phyloP scores from a whole-genome alignment of 2,113 vertebrate genomes.

The Theropithecus gelada region DNA sequence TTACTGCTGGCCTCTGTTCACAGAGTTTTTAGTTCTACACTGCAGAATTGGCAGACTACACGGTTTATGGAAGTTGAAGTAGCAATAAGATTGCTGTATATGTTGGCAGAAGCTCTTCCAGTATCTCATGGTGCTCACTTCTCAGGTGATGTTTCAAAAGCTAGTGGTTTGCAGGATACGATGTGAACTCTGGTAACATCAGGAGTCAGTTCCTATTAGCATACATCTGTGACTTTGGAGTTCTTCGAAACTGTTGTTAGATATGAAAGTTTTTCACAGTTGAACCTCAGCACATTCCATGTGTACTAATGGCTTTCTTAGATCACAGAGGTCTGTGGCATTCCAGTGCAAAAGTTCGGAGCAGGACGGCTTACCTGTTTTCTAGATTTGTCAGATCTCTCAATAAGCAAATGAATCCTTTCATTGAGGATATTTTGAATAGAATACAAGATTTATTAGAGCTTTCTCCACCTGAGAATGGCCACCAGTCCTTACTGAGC shows the following conservation, averaged over 20 bases:
- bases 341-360: slow-evolving; percentile 96
- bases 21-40: slow-evolving; percentile 93
- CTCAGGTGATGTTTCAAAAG: slow-evolving; percentile 94
- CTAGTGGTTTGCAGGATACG: slow-evolving; percentile 96
- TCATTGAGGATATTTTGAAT: slow-evolving; percentile 96
- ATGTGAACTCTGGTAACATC: slow-evolving; percentile 96
- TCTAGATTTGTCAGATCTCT: slow-evolving; percentile 98
- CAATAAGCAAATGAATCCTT: slow-evolving; percentile 96
- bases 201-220: slow-evolving; percentile 95
- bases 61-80: slow-evolving; percentile 98
- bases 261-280: slow-evolving; percentile 97
- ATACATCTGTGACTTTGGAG: slow-evolving; percentile 95
- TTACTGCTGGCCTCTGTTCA: slow-evolving; percentile 93
- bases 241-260: slow-evolving; percentile 97
- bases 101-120: slow-evolving; percentile 97
- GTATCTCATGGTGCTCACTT: slow-evolving; percentile 97
- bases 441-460: slow-evolving; percentile 97
- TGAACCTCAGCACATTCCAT: slow-evolving; percentile 97
- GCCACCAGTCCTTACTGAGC: slow-evolving; percentile 92
- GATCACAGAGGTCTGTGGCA: slow-evolving; percentile 97
- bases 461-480: slow-evolving; percentile 94
- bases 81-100: slow-evolving; percentile 95
- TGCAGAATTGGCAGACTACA: slow-evolving; percentile 94
- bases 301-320: slow-evolving; percentile 97
- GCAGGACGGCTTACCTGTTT: slow-evolving; percentile 96